These are phyloP conservation scores for Oxygymnocypris stewartii DNA, from an alignment of 2,113 vertebrate genomes.

Conservation along the genomic window DNA sequence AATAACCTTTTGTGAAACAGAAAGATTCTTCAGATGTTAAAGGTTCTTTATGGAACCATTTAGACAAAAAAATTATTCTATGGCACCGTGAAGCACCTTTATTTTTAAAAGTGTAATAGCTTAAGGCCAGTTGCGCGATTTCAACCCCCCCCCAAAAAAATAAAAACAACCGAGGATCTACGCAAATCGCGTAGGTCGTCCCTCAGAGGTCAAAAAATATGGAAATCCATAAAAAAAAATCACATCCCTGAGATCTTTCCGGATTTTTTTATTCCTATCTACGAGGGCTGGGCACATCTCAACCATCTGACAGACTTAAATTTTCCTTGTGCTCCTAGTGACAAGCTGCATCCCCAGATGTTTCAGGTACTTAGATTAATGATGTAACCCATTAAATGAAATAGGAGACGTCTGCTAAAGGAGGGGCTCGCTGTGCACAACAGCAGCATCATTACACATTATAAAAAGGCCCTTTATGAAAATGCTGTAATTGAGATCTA, in stretches of 20 bases:
- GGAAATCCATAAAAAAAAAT: no score
- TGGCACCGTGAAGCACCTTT: no score
- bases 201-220: no score
- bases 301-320: slow-evolving; percentile 5
- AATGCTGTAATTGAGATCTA: slow-evolving; percentile 40
- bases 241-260: background rate
- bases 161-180: no score
- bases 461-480: slow-evolving; percentile 46
- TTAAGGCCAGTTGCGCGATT: no score
- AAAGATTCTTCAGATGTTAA: no score
- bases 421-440: background rate
- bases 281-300: background rate
- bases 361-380: slow-evolving; percentile 53
- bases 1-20: no score
- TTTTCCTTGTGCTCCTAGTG: slow-evolving; percentile 1
- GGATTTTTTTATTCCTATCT: background rate
- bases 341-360: slow-evolving; percentile 44
- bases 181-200: no score
- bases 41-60: no score
- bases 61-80: no score
- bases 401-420: slow-evolving; percentile 20
- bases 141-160: no score
- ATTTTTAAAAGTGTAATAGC: no score
- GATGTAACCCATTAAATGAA: slow-evolving; percentile 51
- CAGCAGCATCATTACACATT: slow-evolving; percentile 19